Evolutionary conservation across 1,140 invertebrate species (phyloP).

Genomic region (Globodera rostochiensis): DNA sequence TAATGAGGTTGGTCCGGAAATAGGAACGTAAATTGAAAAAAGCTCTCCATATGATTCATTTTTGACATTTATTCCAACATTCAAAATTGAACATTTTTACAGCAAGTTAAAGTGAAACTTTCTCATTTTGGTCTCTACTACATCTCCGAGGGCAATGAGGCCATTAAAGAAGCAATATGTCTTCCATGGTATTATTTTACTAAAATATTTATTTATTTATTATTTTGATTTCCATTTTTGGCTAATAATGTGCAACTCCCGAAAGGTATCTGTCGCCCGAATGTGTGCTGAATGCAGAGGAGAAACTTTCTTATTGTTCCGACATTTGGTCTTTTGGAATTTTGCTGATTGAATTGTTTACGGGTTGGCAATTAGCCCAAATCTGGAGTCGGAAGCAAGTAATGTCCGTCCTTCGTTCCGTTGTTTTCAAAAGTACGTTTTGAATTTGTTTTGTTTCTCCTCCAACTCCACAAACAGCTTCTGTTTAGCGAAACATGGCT

Average conservation of each 20-base stretch:
- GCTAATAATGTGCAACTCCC: not conserved
- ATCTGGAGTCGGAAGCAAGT: constrained; percentile 49
- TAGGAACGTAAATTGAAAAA: no score
- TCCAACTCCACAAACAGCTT: not conserved
- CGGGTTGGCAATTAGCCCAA: constrained; percentile 21
- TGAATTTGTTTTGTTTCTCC: constrained; percentile 10
- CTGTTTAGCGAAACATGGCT: constrained; percentile 42
- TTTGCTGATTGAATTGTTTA: constrained; percentile 43
- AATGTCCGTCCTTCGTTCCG: constrained; percentile 37
- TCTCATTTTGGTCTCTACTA: constrained; percentile 25
- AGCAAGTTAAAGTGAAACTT: constrained; percentile 23
- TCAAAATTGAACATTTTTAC: constrained; percentile 5
- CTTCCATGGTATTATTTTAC: constrained; percentile 6
- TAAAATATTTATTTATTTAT: not conserved
- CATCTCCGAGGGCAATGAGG: constrained; percentile 7
- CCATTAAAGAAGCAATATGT: not conserved
- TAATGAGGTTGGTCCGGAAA: constrained; percentile 22
- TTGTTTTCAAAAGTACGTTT: constrained; percentile 35
- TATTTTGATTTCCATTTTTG: not conserved
- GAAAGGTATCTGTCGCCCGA: constrained; percentile 44
- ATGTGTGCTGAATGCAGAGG: constrained; percentile 33
- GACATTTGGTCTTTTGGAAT: constrained; percentile 51
- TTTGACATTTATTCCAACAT: no score
- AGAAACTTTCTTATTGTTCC: constrained; percentile 38
- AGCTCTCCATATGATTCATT: no score